These are phyloP conservation scores for Heliconius cydno DNA, from an alignment of 2,888 invertebrate genomes.

Conservation along the genomic window DNA sequence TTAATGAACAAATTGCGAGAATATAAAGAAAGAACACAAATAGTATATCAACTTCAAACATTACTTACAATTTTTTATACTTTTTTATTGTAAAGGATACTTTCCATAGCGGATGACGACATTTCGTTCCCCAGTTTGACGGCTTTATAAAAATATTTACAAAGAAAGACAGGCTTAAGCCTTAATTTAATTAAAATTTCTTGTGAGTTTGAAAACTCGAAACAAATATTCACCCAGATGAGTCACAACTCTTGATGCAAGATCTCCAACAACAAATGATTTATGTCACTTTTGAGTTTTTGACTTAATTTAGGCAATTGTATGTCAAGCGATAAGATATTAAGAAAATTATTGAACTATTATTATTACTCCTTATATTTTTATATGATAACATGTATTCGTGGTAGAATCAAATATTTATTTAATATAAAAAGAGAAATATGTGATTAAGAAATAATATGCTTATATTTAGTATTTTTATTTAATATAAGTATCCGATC, in stretches of 20 bases:
- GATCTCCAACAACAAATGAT: conserved; percentile 15
- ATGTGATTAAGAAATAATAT: not conserved
- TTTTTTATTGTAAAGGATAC: conserved; percentile 87
- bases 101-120: conserved; percentile 94
- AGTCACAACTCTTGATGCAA: conserved; percentile 40
- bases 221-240: conserved; percentile 34
- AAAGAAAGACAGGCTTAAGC: conserved; percentile 54
- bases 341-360: not conserved
- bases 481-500: conserved; percentile 26
- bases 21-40: not conserved
- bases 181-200: conserved; percentile 39
- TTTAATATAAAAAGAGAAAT: not conserved
- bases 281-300: conserved; percentile 17
- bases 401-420: not conserved
- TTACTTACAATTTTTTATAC: conserved; percentile 10
- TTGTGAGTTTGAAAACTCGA: not conserved
- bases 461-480: not conserved
- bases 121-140: conserved; percentile 93
- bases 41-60: not conserved
- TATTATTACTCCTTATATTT: not conserved
- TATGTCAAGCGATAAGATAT: not conserved
- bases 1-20: not conserved
- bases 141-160: conserved; percentile 59
- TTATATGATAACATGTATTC: not conserved
- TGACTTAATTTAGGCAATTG: not conserved